Evolutionary conservation across 2,797 vertebrate species (phyloP).

Genomic region (Chelon auratus): DNA sequence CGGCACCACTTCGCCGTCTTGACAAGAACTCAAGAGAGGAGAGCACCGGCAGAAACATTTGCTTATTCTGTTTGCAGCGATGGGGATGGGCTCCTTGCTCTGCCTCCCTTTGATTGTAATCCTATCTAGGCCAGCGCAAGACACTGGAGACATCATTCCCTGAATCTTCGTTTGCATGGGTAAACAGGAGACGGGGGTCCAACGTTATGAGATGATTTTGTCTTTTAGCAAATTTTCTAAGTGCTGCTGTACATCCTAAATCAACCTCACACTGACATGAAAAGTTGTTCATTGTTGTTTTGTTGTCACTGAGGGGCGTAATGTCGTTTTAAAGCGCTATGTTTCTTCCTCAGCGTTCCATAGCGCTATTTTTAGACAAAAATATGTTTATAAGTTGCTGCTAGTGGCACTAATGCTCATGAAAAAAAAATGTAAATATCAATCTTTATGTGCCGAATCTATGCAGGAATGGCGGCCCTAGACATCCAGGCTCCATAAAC

Average conservation of each 20-base stretch:
- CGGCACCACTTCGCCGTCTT: constrained; percentile 61
- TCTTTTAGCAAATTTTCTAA: constrained; percentile 59
- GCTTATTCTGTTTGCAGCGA: constrained; percentile 79
- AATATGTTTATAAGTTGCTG: constrained; percentile 15
- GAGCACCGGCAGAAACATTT: constrained; percentile 69
- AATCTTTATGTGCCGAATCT: constrained; percentile 8
- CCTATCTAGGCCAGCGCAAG: constrained; percentile 80
- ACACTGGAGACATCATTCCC: constrained; percentile 74
- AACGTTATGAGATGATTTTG: constrained; percentile 41
- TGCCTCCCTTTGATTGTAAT: constrained; percentile 79
- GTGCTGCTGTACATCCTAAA: constrained; percentile 35
- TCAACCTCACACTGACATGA: constrained; percentile 37
- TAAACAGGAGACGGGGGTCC: constrained; percentile 61
- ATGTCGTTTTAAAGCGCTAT: constrained; percentile 12
- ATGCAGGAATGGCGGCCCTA: neutral
- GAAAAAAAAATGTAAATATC: constrained; percentile 11
- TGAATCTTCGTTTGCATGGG: constrained; percentile 71
- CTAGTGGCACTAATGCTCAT: constrained; percentile 24
- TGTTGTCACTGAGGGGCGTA: constrained; percentile 32
- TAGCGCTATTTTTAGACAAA: constrained; percentile 32
- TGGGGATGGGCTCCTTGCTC: constrained; percentile 68
- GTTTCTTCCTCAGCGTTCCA: constrained; percentile 12
- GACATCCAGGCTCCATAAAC: neutral
- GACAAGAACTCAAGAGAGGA: constrained; percentile 51
- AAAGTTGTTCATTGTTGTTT: constrained; percentile 54